Conservation (phyloP, 2,113 vertebrate species). For the Thunnus thynnus region DNA sequence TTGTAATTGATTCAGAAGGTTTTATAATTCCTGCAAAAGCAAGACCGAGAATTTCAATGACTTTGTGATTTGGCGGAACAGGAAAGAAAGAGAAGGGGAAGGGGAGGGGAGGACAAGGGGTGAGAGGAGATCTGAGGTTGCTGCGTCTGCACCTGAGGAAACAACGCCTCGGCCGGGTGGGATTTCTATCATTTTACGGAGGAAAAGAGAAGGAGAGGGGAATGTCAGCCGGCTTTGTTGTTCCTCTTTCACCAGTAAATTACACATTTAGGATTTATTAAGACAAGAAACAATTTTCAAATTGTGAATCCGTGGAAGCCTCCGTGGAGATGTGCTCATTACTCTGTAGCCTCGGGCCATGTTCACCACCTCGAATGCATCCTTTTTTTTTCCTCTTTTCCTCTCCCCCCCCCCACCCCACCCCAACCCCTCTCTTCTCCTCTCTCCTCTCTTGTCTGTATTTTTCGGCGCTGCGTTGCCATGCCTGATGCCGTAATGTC, state of each 20-base stretch:
- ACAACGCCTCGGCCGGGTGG: not conserved
- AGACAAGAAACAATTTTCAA: constrained; percentile 98
- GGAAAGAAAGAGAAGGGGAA: not conserved
- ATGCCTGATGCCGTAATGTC: constrained; percentile 90
- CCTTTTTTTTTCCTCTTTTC: constrained; percentile 79
- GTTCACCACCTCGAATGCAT: constrained; percentile 89
- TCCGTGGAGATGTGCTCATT: constrained; percentile 97
- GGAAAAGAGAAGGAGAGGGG: constrained; percentile 65
- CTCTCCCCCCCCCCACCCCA: too few species aligned
- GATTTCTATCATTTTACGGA: constrained; percentile 60
- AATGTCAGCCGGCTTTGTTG: constrained; percentile 92
- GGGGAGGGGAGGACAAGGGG: not conserved
- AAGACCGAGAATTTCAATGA: constrained; percentile 62
- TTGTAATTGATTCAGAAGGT: constrained; percentile 73
- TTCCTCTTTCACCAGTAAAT: constrained; percentile 93
- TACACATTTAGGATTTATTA: constrained; percentile 99
- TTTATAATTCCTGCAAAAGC: constrained; percentile 71
- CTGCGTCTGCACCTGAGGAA: constrained; percentile 76
- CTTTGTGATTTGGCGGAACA: constrained; percentile 46
- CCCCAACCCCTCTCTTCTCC: constrained; percentile 76
- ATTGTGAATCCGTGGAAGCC: constrained; percentile 91
- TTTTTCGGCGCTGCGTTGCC: constrained; percentile 88
- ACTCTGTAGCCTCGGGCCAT: constrained; percentile 95
- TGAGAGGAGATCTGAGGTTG: constrained; percentile 20
- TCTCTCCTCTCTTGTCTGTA: constrained; percentile 84